Percentiles rank a stretch among this genome's conserved stretches.
These are phyloP conservation scores for Luffia ferchaultella DNA, from an alignment of 2,888 invertebrate genomes.

Conservation along the genomic window DNA sequence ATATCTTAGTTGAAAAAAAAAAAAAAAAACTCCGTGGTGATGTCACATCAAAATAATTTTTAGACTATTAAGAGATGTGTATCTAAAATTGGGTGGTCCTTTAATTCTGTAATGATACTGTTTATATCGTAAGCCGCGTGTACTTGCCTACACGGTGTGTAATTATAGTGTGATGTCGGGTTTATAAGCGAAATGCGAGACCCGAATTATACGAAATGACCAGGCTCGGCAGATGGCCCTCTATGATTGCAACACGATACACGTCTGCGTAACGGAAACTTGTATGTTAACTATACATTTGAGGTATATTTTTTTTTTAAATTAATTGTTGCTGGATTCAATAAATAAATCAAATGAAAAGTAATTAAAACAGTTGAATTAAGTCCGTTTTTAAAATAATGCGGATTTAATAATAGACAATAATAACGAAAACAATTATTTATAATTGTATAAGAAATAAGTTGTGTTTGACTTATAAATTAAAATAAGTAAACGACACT, in stretches of 20 bases:
- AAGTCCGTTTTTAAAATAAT: too few relatives aligned
- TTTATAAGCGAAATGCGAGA: not conserved
- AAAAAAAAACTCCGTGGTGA: too few relatives aligned
- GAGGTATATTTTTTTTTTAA: not conserved
- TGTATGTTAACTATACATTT: not conserved
- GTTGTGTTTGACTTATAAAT: too few relatives aligned
- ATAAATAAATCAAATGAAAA: not conserved
- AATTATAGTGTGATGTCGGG: not conserved
- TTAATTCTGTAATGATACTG: not conserved
- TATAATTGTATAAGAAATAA: too few relatives aligned
- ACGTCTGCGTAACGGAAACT: not conserved
- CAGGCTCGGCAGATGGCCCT: not conserved
- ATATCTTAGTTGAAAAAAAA: too few relatives aligned
- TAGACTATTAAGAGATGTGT: not conserved
- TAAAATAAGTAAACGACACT: too few relatives aligned
- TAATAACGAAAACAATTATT: too few relatives aligned
- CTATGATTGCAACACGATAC: not conserved
- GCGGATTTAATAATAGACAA: too few relatives aligned
- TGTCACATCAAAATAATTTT: too few relatives aligned
- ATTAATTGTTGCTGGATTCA: not conserved
- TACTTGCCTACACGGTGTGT: not conserved
- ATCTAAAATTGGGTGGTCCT: not conserved
- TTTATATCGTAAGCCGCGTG: not conserved
- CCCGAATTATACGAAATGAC: not conserved
- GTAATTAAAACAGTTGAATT: too few relatives aligned